Evolutionary conservation across 2,888 invertebrate species (phyloP).

Genomic region (Drosophila monieri): DNA sequence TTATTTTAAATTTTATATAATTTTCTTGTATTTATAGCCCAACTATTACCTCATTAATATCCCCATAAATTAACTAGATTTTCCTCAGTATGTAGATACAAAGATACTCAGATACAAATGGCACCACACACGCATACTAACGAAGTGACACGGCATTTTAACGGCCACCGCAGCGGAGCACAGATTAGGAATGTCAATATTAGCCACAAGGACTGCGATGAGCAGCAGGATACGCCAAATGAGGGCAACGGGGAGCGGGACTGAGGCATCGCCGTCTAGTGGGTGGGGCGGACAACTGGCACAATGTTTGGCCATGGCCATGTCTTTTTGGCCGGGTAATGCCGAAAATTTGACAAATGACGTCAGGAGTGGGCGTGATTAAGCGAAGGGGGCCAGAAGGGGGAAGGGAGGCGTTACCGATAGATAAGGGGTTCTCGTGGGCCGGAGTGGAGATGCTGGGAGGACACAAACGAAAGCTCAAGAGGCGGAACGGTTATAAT

Average conservation of each 20-base stretch:
- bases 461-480: slow-evolving; percentile 24
- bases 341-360: slow-evolving; percentile 71
- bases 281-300: slow-evolving; percentile 24
- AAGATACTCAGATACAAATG: slow-evolving; percentile 39
- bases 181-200: slow-evolving; percentile 77
- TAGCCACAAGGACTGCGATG: slow-evolving; percentile 55
- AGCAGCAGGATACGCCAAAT: slow-evolving; percentile 24
- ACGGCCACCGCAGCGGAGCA: slow-evolving; percentile 66
- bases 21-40: too few relatives aligned
- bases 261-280: slow-evolving; percentile 10
- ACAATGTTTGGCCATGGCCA: slow-evolving; percentile 30
- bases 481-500: slow-evolving; percentile 46
- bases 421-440: background rate
- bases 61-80: background rate
- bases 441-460: background rate
- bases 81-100: slow-evolving; percentile 14
- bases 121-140: slow-evolving; percentile 70
- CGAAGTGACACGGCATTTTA: slow-evolving; percentile 77
- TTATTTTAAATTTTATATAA: background rate
- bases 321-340: slow-evolving; percentile 34
- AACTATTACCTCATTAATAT: background rate
- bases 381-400: slow-evolving; percentile 2
- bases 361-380: slow-evolving; percentile 62
- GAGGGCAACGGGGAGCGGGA: background rate
- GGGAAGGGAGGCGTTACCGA: background rate